A percentile compares a stretch with the other conserved stretches of the same genome.
phyloP scores from a whole-genome alignment of 2,797 vertebrate species.

The Lutra lutra region DNA sequence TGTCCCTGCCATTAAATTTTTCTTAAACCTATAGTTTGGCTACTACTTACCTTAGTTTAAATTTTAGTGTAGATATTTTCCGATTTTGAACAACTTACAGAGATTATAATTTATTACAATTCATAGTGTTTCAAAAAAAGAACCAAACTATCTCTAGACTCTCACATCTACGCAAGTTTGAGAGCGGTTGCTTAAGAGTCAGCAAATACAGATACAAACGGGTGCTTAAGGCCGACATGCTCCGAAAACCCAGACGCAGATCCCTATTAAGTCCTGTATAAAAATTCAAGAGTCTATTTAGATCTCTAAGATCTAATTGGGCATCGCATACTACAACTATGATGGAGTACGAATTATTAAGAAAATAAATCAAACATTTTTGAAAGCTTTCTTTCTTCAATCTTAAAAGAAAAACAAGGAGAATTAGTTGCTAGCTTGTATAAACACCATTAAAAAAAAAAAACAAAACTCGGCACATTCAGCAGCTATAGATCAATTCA shows the following conservation, averaged over 20 bases:
- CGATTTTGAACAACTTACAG: background rate
- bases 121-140: background rate
- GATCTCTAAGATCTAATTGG: slow-evolving; percentile 17
- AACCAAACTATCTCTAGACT: background rate
- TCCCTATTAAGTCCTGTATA: background rate
- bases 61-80: background rate
- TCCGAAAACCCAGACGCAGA: background rate
- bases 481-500: slow-evolving; percentile 29
- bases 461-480: background rate
- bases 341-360: background rate
- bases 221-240: background rate
- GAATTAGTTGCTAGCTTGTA: background rate
- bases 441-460: background rate
- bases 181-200: background rate
- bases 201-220: background rate
- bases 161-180: background rate
- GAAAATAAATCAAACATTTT: background rate
- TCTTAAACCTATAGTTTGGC: background rate
- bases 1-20: background rate
- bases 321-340: slow-evolving; percentile 6
- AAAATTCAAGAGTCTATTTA: background rate
- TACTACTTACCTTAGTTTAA: background rate
- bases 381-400: slow-evolving; percentile 41
- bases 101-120: background rate
- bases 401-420: background rate